phyloP scores from a whole-genome alignment of 1,140 invertebrate genomes.

The Lepidurus couesii region DNA sequence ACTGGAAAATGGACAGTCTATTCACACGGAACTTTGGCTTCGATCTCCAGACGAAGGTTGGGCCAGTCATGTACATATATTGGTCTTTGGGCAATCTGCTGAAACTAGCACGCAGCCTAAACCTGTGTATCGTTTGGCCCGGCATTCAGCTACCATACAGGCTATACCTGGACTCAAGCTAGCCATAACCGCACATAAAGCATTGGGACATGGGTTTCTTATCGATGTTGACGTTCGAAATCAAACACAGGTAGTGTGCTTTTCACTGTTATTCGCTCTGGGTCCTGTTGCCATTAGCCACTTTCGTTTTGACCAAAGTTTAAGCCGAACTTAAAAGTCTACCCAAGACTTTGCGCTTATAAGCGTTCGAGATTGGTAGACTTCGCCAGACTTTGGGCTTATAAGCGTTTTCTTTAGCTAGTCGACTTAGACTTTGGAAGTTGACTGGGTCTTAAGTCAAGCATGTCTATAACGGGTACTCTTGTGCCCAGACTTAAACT shows the following conservation, averaged over 20 bases:
- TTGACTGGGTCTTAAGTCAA: no score
- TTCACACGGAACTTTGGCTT: neutral
- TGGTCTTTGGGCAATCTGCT: neutral
- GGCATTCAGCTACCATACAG: slow-evolving; percentile 13
- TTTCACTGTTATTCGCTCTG: neutral
- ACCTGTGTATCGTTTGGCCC: neutral
- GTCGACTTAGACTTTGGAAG: no score
- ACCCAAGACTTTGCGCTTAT: no score
- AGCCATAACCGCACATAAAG: neutral
- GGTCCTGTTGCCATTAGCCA: neutral
- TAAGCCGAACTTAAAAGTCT: no score
- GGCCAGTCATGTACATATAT: neutral
- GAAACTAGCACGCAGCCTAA: neutral
- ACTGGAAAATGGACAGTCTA: neutral
- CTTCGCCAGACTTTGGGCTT: no score
- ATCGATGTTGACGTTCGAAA: neutral
- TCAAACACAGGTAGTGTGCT: neutral
- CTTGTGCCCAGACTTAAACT: no score
- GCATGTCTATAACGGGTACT: no score
- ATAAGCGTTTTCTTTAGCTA: no score
- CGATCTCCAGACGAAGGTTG: neutral
- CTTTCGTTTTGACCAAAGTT: no score
- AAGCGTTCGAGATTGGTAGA: no score
- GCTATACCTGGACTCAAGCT: neutral
- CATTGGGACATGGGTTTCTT: neutral